These are phyloP conservation scores for Lepidotrigona ventralis DNA, from an alignment of 1,140 invertebrate genomes.

Conservation along the genomic window DNA sequence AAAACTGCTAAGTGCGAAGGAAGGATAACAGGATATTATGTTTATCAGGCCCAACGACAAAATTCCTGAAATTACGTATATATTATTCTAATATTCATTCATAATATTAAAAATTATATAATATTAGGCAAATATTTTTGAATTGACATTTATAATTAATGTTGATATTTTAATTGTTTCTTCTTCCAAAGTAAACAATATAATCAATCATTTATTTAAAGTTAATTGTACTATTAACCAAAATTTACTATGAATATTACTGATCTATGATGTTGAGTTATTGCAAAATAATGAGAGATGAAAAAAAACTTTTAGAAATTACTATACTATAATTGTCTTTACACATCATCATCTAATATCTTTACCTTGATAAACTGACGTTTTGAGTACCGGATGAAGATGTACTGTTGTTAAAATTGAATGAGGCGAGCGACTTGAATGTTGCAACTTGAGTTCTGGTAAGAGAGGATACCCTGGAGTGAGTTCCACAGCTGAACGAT, in stretches of 20 bases:
- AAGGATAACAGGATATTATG: constrained; percentile 62
- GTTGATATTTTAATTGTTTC: background rate
- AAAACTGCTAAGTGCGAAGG: constrained; percentile 60
- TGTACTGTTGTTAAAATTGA: constrained; percentile 80
- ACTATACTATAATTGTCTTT: constrained; percentile 5
- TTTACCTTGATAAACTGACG: constrained; percentile 73
- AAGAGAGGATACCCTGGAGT: constrained; percentile 81
- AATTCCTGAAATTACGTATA: constrained; percentile 67
- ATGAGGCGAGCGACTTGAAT: constrained; percentile 80
- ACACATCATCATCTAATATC: constrained; percentile 17
- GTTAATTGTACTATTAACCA: background rate
- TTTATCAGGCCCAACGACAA: constrained; percentile 65
- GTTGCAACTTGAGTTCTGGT: constrained; percentile 81
- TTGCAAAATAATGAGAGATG: background rate
- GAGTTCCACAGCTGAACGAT: constrained; percentile 74
- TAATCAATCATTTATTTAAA: constrained; percentile 1
- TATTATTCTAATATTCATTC: constrained; percentile 44
- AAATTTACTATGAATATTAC: background rate
- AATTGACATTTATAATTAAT: background rate
- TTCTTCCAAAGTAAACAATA: background rate
- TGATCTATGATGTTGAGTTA: background rate
- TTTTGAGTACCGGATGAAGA: constrained; percentile 67
- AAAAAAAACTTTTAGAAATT: background rate
- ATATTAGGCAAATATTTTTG: background rate
- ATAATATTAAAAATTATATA: background rate